Evolutionary conservation across 2,113 vertebrate genomes (phyloP).

Genomic region (Alaudala cheleensis): DNA sequence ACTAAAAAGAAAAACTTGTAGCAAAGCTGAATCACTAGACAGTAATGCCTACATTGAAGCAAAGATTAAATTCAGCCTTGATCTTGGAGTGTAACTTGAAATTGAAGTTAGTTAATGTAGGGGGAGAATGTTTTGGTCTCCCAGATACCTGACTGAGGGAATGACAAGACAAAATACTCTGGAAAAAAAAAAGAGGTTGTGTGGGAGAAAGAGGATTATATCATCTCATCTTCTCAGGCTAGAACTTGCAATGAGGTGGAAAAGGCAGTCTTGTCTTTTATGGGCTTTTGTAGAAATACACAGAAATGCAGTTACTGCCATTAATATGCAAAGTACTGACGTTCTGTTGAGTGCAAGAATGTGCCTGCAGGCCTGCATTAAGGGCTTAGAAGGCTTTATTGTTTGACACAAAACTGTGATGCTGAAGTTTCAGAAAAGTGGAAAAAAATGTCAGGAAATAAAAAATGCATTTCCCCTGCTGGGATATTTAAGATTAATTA

Average conservation of each 20-base stretch:
- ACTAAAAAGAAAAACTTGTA: no score
- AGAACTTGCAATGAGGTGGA: not conserved
- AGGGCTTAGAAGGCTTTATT: not conserved
- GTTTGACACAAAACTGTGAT: not conserved
- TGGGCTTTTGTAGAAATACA: not conserved
- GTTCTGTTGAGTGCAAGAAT: not conserved
- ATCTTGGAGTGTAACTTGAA: not conserved
- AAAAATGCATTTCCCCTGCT: not conserved
- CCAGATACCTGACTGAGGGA: not conserved
- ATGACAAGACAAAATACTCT: not conserved
- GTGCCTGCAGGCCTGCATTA: not conserved
- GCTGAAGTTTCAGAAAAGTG: not conserved
- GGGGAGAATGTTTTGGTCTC: not conserved
- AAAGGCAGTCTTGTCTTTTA: not conserved
- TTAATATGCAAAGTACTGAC: not conserved
- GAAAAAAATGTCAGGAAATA: constrained; percentile 9
- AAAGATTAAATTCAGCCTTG: not conserved
- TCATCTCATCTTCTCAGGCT: not conserved
- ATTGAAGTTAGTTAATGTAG: not conserved
- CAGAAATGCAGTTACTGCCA: constrained; percentile 1
- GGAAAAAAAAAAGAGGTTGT: rapidly evolving
- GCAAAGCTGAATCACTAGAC: not conserved
- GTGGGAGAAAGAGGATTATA: not conserved
- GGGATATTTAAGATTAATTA: constrained; percentile 27
- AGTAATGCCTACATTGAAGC: not conserved